A percentile compares a stretch with the other conserved stretches of the same genome.
Evolutionary conservation across 2,113 vertebrate species (phyloP).

Genomic region (Mobula hypostoma): DNA sequence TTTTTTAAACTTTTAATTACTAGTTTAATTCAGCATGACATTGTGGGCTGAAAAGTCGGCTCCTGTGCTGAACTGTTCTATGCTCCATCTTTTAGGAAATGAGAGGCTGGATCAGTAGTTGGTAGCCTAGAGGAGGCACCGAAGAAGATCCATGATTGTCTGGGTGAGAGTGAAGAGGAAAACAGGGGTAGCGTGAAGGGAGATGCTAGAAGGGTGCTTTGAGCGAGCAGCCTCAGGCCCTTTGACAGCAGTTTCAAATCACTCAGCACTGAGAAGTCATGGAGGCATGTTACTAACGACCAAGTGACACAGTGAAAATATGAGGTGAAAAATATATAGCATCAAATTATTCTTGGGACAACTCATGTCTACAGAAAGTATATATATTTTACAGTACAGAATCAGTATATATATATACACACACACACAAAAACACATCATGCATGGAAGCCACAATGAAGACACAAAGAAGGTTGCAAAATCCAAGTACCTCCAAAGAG

Average conservation of each 20-base stretch:
- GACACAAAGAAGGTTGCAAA: no score
- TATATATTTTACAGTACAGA: background rate
- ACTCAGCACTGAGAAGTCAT: no score
- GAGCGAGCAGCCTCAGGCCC: background rate
- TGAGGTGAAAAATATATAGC: background rate
- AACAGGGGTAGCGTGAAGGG: background rate
- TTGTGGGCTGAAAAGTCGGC: no score
- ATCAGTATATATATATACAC: no score
- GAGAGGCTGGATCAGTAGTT: background rate
- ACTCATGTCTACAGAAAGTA: background rate
- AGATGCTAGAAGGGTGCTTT: background rate
- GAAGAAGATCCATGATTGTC: background rate
- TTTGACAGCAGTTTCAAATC: background rate
- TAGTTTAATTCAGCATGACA: no score
- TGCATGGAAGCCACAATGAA: no score
- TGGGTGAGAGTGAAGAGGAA: background rate
- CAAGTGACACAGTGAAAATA: background rate
- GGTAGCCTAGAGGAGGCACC: background rate
- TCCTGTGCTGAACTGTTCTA: no score
- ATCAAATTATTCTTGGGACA: background rate
- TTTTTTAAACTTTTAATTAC: no score
- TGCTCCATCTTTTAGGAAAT: no score
- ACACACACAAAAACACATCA: no score
- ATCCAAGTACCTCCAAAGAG: no score
- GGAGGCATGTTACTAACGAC: background rate